Base-by-base conservation (phyloP, 37 sponge, comb jelly and placozoan species). In the Chondrosia reniformis region DNA sequence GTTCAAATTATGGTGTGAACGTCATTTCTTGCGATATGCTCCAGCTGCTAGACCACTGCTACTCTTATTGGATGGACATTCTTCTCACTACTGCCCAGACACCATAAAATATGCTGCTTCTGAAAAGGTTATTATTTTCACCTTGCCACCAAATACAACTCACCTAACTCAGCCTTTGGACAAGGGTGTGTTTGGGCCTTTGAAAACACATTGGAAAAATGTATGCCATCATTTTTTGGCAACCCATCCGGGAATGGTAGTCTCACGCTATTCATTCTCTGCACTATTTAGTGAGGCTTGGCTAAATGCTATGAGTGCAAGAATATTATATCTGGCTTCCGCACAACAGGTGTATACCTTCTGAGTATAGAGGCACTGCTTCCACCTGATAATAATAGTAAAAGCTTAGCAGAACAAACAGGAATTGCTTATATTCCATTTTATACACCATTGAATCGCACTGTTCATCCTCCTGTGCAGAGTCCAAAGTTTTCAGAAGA, bases 261-360 rank as follows among this genome's bases (percentile, higher is more conserved):
- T 79, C 4, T 72, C 75, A 25, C 12, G 57, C 8, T 66, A 80
- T 46, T 9, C 43, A 6, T 85, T 85, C 55, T 46, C 73, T 15
- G 22, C 32, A 22, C 40, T 85, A 9, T 80, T 84, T 30, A n/a
- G 32, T 19, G 27, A 62, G 21, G 89, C 89, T 33, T 88, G 89
- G 89, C 30, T 3, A 22, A 1, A 62, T 8, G 33, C 69, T 2
- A 84, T 88, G 84, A 63, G 80, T 40, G 37, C 41, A 28, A 3
- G 3, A 88, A 84, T 62, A 52, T 84, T 27, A 28, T 62, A 17
- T 46, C 81, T 3, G 85, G 89, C 17, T 89, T 89, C 36, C 15
- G 43, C 7, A 25, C 46, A 55, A 89, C 87, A 34, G 87, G 87
- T 4, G 22, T 86, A 0, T 76, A 59, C 28, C 76, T n/a, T n/a